Evolutionary conservation across 2,888 invertebrate genomes (phyloP).

Genomic region (Megamerina dolium): DNA sequence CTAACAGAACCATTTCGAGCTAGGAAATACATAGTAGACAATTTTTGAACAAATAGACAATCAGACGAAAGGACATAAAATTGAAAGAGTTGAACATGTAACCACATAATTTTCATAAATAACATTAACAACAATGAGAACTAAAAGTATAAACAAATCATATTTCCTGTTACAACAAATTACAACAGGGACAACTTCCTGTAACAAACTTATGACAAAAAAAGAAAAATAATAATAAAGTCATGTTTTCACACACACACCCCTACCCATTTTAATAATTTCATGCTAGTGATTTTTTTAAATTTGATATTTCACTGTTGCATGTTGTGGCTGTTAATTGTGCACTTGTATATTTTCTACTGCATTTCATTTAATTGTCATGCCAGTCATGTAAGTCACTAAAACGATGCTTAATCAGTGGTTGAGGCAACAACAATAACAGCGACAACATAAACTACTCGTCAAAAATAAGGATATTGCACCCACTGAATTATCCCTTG

Average conservation of each 20-base stretch:
- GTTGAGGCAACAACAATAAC: neutral
- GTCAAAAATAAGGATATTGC: slow-evolving; percentile 1
- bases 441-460: neutral
- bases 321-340: slow-evolving; percentile 33
- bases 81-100: neutral
- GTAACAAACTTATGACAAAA: neutral
- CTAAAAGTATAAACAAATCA: neutral
- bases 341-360: too few species aligned
- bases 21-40: too few species aligned
- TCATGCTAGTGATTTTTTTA: too few species aligned
- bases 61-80: neutral
- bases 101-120: too few species aligned
- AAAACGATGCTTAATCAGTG: slow-evolving; percentile 13
- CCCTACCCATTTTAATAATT: neutral
- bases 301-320: too few species aligned
- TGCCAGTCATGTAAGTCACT: slow-evolving; percentile 23
- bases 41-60: too few species aligned
- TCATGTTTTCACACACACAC: slow-evolving; percentile 38
- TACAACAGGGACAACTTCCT: too few species aligned
- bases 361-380: slow-evolving; percentile 37
- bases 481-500: neutral
- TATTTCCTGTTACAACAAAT: slow-evolving; percentile 3
- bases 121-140: too few species aligned
- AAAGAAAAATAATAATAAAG: slow-evolving; percentile 35
- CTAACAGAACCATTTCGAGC: too few species aligned